Base-by-base conservation (phyloP, 2,113 vertebrate genomes). In the Salminus brasiliensis region DNA sequence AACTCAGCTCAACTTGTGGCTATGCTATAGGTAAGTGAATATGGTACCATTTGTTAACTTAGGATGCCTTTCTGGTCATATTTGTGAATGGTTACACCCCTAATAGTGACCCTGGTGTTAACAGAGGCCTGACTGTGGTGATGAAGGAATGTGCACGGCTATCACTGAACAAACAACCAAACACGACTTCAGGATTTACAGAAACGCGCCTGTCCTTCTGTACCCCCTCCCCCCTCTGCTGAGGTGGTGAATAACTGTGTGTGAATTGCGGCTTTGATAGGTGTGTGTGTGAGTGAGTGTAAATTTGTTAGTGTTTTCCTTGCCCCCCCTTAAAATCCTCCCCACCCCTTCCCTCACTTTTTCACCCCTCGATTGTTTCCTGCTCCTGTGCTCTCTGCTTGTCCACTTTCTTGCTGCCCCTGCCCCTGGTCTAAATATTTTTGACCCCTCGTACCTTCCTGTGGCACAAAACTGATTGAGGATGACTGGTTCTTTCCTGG, bases 401-500 rank as follows among this genome's bases (percentile, higher is more conserved):
- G 10, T 32, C 57, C 63, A 74, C 57, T 25, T 25, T 25, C 1
- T 53, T 34, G 63, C 79, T 29, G 5, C 6, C 57, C 30, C 45
- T 82, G 68, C 57, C 82, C 34, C 89, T 83, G 85, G 83, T 87
- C 36, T 69, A 72, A 79, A 59, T 68, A 27, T 70, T 57, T 81
- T 83, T 67, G 32, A 83, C 74, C 67, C 53, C 57, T 21, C 63
- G n/a, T 52, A 84, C 83, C 81, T 34, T 87, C 96, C 95, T 97
- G 95, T 96, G 96, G 95, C 96, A 96, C 95, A 97, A 97, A 97
- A 97, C 95, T 97, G 96, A 97, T 97, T 95, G 96, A 97, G 96
- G 96, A 97, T 97, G 96, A 97, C 95, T 97, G 96, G 96, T 97
- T 97, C 95, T 97, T 97, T 97, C 96, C 96, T 95, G 95, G 96